A percentile compares a stretch with the other conserved stretches of the same genome.
Conservation (phyloP, 2,113 vertebrate species). For the Guaruba guarouba region DNA sequence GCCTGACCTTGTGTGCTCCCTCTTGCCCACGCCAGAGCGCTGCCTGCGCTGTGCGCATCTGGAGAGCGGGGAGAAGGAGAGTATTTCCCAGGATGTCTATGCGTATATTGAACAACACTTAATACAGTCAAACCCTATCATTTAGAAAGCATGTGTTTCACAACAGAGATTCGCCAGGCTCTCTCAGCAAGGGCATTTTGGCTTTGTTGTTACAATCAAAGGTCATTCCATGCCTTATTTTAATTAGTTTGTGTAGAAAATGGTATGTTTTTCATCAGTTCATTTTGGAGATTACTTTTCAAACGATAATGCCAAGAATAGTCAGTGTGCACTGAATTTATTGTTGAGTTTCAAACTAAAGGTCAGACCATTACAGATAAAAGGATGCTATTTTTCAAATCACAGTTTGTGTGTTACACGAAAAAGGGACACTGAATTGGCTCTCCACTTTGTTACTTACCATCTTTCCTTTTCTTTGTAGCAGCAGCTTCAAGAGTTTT, state of each 20-base stretch:
- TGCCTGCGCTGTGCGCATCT: background rate
- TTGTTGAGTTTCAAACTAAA: slow-evolving; percentile 81
- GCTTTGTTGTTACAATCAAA: slow-evolving; percentile 82
- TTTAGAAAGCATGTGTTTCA: slow-evolving; percentile 59
- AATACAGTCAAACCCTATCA: slow-evolving; percentile 45
- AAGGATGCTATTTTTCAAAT: slow-evolving; percentile 83
- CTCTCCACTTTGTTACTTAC: slow-evolving; percentile 71
- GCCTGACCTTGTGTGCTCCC: background rate
- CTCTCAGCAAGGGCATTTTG: slow-evolving; percentile 73
- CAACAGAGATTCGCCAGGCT: slow-evolving; percentile 68
- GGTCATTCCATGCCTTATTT: slow-evolving; percentile 81
- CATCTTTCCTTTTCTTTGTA: slow-evolving; percentile 79
- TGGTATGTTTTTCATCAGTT: slow-evolving; percentile 85
- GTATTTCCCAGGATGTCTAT: background rate
- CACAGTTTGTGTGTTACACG: slow-evolving; percentile 70
- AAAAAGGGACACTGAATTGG: slow-evolving; percentile 64
- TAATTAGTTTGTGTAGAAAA: slow-evolving; percentile 86
- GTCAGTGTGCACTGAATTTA: slow-evolving; percentile 79
- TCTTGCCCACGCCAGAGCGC: background rate
- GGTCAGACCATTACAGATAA: slow-evolving; percentile 82
- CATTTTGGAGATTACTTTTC: slow-evolving; percentile 85
- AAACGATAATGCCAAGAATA: slow-evolving; percentile 83
- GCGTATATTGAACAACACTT: slow-evolving; percentile 14
- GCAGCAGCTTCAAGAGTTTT: slow-evolving; percentile 99
- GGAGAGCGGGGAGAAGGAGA: background rate